Base-by-base conservation (phyloP, 2,888 invertebrate genomes). In the Kuschelorhynchus macadamiae region DNA sequence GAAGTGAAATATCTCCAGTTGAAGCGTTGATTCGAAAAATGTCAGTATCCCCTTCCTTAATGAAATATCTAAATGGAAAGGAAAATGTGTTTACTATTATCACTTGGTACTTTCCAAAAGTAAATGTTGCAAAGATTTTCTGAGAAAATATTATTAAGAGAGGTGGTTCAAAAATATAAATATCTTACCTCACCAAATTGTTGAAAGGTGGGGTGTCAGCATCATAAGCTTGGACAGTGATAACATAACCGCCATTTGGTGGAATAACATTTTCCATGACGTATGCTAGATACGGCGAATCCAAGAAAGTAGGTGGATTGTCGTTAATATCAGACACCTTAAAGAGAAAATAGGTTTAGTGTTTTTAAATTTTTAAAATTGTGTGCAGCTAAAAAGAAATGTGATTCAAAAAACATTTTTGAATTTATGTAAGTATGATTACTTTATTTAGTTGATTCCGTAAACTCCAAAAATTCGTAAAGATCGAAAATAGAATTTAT, bases 221-320 rank as follows among this genome's bases (percentile, higher is more conserved):
- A 81, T 97, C 97, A 83, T 91, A 92, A 20, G 96, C 97, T 74
- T 91, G 90, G 52, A 97, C 93, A 74, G 93, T 91, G 77, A 91
- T 88, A 75, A 94, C 90, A 81, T 92, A 93, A 55, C 93, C 67
- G 20, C 67, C 90, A 76, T 90, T 92, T 52, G 92, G 91, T 62
- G 93, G 92, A 71, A 93, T 89, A 77, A 93, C 90, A 82, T 95
- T 95, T 85, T 98, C 97, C 91, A 96, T 94, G 64, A 97, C 95
- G 82, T 93, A 92, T 2, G 95, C 95, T 80, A 95, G 86, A 85
- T 96, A 97, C 0, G 97, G 97, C n/a, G 96, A 96, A 84, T 97
- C 94, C 75, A 95, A 85, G 84, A 97, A 97, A 44, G 94, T 92
- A 44, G 97, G 97, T 25, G 93, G 92, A 81, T 96, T 96, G 85